Conservation (phyloP, 2,113 vertebrate species). For the Psammodynastes pulverulentus region DNA sequence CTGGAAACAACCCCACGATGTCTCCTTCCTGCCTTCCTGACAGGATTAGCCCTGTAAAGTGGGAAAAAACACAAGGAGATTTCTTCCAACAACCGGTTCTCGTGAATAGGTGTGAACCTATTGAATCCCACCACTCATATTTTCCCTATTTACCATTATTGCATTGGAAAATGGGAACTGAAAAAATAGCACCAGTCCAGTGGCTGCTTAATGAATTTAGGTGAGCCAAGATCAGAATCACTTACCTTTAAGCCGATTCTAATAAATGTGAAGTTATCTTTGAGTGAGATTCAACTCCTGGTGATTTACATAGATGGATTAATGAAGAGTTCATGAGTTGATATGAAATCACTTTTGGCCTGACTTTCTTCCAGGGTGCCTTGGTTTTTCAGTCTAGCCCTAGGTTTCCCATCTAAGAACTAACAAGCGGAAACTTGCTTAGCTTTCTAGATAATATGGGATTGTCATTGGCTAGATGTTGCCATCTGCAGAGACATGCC, state of each 20-base stretch:
- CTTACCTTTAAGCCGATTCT: background rate
- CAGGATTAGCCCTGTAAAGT: too few relatives aligned
- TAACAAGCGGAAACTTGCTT: background rate
- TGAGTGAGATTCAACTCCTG: background rate
- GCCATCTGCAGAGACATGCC: background rate
- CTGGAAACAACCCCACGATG: too few relatives aligned
- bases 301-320: background rate
- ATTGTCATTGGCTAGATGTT: background rate
- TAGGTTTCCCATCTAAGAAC: background rate
- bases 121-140: too few relatives aligned
- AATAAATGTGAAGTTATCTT: background rate
- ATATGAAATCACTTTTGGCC: background rate
- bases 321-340: background rate
- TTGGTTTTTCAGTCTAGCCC: background rate
- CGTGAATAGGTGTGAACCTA: too few relatives aligned
- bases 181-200: background rate
- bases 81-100: too few relatives aligned
- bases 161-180: background rate
- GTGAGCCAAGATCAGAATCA: background rate
- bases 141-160: background rate
- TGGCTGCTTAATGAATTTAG: background rate
- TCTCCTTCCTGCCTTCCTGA: too few relatives aligned
- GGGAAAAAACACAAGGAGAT: too few relatives aligned
- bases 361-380: background rate
- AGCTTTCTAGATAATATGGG: background rate